Percentiles rank a stretch among this genome's conserved stretches.
phyloP scores from a whole-genome alignment of 2,113 vertebrate species.

The Synodontis membranacea region DNA sequence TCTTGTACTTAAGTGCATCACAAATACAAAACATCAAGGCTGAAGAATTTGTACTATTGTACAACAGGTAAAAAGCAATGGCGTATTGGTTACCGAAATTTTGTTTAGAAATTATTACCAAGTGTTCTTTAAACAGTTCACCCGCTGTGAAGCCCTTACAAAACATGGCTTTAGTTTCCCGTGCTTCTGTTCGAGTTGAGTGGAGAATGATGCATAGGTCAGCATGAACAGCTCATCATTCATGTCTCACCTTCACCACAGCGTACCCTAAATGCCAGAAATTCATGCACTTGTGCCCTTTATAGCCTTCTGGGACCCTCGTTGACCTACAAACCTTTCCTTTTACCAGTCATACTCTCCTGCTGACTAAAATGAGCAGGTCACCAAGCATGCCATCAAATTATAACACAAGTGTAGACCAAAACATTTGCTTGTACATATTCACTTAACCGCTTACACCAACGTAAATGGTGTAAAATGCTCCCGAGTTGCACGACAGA shows the following conservation, averaged over 20 bases:
- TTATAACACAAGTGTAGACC: neutral
- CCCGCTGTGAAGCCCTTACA: neutral
- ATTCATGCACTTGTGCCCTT: neutral
- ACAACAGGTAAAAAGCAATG: neutral
- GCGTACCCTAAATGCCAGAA: neutral
- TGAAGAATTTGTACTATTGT: neutral
- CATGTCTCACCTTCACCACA: neutral
- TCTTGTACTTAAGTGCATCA: too few relatives aligned
- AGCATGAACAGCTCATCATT: neutral
- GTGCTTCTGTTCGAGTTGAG: constrained; percentile 4
- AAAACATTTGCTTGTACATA: neutral
- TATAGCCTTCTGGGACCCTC: neutral
- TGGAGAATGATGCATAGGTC: neutral
- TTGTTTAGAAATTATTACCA: neutral
- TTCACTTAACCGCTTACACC: neutral
- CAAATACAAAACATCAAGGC: neutral
- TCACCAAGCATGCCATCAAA: neutral
- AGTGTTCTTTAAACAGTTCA: neutral
- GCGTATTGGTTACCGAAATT: neutral
- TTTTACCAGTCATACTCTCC: neutral
- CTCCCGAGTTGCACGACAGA: neutral
- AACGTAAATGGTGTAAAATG: neutral
- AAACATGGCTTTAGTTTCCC: neutral
- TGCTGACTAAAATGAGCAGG: neutral
- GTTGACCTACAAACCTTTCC: constrained; percentile 6